phyloP scores from a whole-genome alignment of 2,113 vertebrate genomes.

The Vireo altiloquus region DNA sequence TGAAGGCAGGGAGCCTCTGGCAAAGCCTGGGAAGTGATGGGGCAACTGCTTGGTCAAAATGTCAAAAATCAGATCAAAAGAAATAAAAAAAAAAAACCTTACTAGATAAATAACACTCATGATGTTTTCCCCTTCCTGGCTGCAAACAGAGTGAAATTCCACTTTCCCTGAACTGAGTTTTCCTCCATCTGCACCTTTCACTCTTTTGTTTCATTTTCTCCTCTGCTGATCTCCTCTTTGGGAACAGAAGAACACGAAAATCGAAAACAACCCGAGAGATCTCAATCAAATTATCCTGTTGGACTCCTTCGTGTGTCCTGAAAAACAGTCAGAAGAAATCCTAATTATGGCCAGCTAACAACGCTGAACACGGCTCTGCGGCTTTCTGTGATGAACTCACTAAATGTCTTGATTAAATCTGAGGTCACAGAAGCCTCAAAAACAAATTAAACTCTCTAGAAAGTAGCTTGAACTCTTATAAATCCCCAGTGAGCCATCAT shows the following conservation, averaged over 20 bases:
- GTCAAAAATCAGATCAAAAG: background rate
- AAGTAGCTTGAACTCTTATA: background rate
- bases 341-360: background rate
- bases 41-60: background rate
- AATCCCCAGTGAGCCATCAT: background rate
- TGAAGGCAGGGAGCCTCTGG: background rate
- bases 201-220: background rate
- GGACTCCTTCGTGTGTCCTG: background rate
- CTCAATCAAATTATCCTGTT: background rate
- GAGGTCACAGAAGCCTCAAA: constrained; percentile 31
- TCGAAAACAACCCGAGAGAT: constrained; percentile 1
- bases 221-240: background rate
- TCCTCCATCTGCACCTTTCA: background rate
- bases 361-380: background rate
- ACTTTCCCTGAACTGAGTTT: background rate
- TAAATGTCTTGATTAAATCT: constrained; percentile 45
- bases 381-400: constrained; percentile 2
- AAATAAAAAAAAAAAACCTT: background rate
- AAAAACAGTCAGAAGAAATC: background rate
- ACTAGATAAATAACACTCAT: background rate
- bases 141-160: background rate
- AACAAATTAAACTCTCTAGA: constrained; percentile 39
- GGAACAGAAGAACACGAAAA: constrained; percentile 21
- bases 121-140: background rate
- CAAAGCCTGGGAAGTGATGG: background rate